phyloP scores from a whole-genome alignment of 2,797 vertebrate species.

The Anableps anableps region DNA sequence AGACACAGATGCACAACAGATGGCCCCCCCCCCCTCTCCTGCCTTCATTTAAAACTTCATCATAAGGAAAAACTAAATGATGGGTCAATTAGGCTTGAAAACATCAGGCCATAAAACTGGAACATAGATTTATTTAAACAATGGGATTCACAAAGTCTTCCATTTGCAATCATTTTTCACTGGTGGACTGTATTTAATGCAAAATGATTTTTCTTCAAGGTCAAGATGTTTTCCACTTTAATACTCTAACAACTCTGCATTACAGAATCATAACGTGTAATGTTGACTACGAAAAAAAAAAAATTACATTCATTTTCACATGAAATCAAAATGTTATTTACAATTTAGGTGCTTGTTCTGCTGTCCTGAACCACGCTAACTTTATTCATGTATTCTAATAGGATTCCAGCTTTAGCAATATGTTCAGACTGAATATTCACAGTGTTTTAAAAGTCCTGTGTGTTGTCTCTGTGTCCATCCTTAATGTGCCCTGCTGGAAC shows the following conservation, averaged over 20 bases:
- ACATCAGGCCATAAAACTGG: not conserved
- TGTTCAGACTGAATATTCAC: constrained; percentile 53
- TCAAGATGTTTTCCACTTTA: constrained; percentile 17
- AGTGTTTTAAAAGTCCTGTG: constrained; percentile 31
- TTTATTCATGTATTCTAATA: constrained; percentile 71
- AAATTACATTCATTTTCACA: constrained; percentile 18
- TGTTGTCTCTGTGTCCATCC: constrained; percentile 18
- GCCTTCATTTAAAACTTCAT: constrained; percentile 28
- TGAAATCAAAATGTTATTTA: constrained; percentile 61
- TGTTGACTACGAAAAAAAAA: constrained; percentile 7
- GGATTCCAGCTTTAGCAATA: constrained; percentile 52
- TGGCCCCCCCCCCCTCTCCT: constrained; percentile 22
- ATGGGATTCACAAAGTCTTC: not conserved
- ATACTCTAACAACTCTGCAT: constrained; percentile 2
- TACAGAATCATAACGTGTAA: constrained; percentile 25
- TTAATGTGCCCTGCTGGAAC: constrained; percentile 38
- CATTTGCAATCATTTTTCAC: not conserved
- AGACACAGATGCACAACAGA: constrained; percentile 42
- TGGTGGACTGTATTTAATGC: not conserved
- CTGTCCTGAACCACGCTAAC: constrained; percentile 1
- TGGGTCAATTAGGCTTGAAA: constrained; percentile 23
- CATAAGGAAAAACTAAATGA: constrained; percentile 28
- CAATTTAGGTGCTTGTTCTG: constrained; percentile 17
- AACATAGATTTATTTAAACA: not conserved
- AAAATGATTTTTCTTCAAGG: constrained; percentile 11